A percentile compares a stretch with the other conserved stretches of the same genome.
phyloP scores from a whole-genome alignment of 2,888 invertebrate genomes.

The Drosophila birchii region DNA sequence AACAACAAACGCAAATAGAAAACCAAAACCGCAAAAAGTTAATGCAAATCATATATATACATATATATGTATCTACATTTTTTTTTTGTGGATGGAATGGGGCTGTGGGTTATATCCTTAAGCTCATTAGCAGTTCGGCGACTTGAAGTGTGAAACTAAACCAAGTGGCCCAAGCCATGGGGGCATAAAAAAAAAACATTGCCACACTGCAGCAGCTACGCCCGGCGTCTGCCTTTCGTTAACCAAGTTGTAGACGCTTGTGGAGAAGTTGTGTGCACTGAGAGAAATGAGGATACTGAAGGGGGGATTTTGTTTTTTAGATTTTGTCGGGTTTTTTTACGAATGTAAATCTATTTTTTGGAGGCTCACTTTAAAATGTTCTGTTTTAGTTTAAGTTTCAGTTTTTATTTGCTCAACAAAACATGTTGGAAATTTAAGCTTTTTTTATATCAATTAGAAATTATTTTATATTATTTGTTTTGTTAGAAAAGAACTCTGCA shows the following conservation, averaged over 20 bases:
- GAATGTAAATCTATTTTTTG: too few relatives aligned
- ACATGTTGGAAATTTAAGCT: too few relatives aligned
- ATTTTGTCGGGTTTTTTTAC: too few relatives aligned
- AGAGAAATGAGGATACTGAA: neutral
- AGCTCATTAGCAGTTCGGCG: slow-evolving; percentile 73
- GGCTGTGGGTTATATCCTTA: slow-evolving; percentile 61
- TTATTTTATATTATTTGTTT: too few relatives aligned
- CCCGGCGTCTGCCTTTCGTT: neutral
- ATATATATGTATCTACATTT: neutral
- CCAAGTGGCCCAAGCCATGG: slow-evolving; percentile 68
- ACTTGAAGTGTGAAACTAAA: slow-evolving; percentile 73
- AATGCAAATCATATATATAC: slow-evolving; percentile 28
- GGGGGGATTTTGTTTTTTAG: too few relatives aligned
- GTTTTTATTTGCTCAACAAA: neutral
- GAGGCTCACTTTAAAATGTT: too few relatives aligned
- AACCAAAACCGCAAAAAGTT: slow-evolving; percentile 26
- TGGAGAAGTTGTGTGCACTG: slow-evolving; percentile 6
- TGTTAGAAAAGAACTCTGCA: too few relatives aligned
- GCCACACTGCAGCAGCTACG: slow-evolving; percentile 13
- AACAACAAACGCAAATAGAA: neutral
- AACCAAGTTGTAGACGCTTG: too few relatives aligned
- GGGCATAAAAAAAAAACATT: slow-evolving; percentile 60
- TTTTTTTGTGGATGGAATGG: slow-evolving; percentile 3
- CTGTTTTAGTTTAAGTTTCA: neutral
- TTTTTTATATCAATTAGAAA: too few relatives aligned